Base-by-base conservation (phyloP, 2,797 vertebrate genomes). In the Gymnothorax reevesii region DNA sequence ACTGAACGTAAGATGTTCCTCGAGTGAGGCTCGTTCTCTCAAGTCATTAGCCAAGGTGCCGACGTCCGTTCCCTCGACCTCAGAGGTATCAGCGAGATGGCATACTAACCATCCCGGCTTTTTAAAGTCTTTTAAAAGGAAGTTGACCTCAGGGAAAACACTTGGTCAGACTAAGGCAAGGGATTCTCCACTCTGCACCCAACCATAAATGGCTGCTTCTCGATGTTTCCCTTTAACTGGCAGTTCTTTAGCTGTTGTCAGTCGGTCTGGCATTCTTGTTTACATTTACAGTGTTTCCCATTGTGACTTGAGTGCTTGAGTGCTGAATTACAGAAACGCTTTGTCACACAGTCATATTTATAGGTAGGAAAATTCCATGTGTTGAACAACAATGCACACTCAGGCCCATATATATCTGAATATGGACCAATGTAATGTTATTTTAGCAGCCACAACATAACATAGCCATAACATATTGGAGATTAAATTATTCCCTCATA, bases 1-100 rank as follows among this genome's bases (percentile, higher is more conserved):
- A 96, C 95, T 95, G 95, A 95, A 94, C 94, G 94, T 95, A 94
- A 92, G 94, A 96, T 96, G 95, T 96, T 96, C 96, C 94, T 95
- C 96, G 96, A 96, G 95, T 94, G 92, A 92, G 94, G 94, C 95
- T 96, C 95, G 95, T 96, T 96, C 96, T 97, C 95, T 95, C 94
- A 95, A 96, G 95, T 96, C 95, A 96, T 96, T 96, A 96, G 95
- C 93, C 94, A 94, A 94, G 95, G 96, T 96, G 94, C 94, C 95
- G 95, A 94, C 94, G 95, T 93, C 92, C 94, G 95, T 94, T 96
- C 94, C 94, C 95, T 89, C 86, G 90, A 89, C 89, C 88, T 91
- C 94, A 93, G 94, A 90, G 90, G 84, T 82, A 94, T 89, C 86
- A 92, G 92, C 94, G 93, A 90, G 93, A 92, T 87, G 92, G 90